These are phyloP conservation scores for Dolichoris vasculosae DNA, from an alignment of 1,140 invertebrate species.

Conservation along the genomic window DNA sequence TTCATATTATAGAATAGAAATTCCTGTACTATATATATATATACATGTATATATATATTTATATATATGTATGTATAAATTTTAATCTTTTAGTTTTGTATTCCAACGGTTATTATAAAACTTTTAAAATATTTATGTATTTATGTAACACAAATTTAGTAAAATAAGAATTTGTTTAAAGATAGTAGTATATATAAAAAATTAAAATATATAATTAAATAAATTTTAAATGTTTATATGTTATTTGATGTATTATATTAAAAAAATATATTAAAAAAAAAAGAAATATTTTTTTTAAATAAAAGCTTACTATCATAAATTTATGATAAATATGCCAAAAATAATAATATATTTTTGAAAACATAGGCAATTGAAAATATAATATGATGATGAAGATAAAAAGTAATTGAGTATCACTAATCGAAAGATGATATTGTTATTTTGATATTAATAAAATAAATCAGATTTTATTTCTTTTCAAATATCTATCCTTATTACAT, in stretches of 20 bases:
- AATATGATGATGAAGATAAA: neutral
- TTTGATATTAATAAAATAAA: neutral
- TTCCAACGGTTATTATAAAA: neutral
- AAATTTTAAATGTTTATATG: neutral
- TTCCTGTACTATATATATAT: neutral
- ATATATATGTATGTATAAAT: neutral
- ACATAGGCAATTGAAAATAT: neutral
- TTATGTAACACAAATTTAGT: neutral
- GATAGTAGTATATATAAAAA: neutral
- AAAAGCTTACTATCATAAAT: too few species aligned
- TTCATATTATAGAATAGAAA: neutral
- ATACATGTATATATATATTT: neutral
- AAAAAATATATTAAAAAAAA: neutral
- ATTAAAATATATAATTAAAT: neutral
- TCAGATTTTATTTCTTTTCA: neutral
- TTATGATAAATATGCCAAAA: too few species aligned
- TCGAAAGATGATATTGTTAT: neutral
- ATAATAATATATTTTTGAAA: too few species aligned
- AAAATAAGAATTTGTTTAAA: neutral
- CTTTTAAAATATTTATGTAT: neutral
- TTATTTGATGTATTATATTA: neutral
- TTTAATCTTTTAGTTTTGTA: neutral
- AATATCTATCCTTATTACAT: neutral
- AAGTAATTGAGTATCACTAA: neutral
- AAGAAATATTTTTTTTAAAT: neutral